These are phyloP conservation scores for Perca flavescens DNA, from an alignment of 2,113 vertebrate genomes.

Conservation along the genomic window DNA sequence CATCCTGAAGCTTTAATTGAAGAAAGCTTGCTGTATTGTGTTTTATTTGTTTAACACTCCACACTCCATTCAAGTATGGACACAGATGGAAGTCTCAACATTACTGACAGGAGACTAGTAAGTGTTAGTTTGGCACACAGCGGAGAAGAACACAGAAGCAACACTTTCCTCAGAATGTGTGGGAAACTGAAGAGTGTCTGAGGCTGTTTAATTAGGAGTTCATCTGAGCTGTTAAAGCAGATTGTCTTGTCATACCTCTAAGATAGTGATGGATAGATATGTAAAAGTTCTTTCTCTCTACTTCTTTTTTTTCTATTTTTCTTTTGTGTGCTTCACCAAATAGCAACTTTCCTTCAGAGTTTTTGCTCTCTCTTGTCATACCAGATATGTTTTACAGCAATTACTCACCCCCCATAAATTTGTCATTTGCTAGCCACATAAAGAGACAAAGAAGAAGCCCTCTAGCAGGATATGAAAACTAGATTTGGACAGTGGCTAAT, in stretches of 20 bases:
- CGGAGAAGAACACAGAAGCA: slow-evolving; percentile 57
- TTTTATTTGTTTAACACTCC: slow-evolving; percentile 21
- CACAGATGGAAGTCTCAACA: slow-evolving; percentile 74
- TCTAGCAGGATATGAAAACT: slow-evolving; percentile 32
- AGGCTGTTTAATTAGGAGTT: slow-evolving; percentile 69
- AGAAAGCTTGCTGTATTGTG: slow-evolving; percentile 20
- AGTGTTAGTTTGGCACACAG: slow-evolving; percentile 66
- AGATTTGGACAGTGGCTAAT: slow-evolving; percentile 36
- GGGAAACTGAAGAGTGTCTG: slow-evolving; percentile 54
- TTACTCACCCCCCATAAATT: slow-evolving; percentile 27
- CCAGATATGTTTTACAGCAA: slow-evolving; percentile 28
- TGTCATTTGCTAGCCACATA: slow-evolving; percentile 24
- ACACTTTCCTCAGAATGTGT: slow-evolving; percentile 70
- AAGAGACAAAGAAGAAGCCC: slow-evolving; percentile 1
- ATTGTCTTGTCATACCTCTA: slow-evolving; percentile 40
- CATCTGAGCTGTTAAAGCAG: slow-evolving; percentile 45
- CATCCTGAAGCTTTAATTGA: slow-evolving; percentile 4
- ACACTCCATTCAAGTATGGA: slow-evolving; percentile 26
- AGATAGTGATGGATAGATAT: slow-evolving; percentile 18
- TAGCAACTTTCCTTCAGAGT: slow-evolving; percentile 1
- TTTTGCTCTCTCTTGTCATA: slow-evolving; percentile 10
- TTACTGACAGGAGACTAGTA: slow-evolving; percentile 66
- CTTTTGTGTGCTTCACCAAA: background rate
- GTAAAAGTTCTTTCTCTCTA: background rate
- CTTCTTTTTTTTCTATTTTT: background rate